Base-by-base conservation (phyloP, 2,888 invertebrate species). In the Amphipyra berbera region DNA sequence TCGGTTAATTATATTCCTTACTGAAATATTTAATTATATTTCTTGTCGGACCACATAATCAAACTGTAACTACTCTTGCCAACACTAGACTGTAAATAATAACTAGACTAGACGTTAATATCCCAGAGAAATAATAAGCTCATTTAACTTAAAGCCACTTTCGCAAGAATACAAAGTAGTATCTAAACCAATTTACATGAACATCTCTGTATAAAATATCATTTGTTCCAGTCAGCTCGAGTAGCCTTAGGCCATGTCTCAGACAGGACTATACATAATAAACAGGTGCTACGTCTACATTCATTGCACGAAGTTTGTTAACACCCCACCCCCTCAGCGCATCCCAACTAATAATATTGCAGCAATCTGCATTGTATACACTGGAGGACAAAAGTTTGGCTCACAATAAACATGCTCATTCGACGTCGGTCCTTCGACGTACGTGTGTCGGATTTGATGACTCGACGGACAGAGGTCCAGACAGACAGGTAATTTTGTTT, bases 401-500 rank as follows among this genome's bases (percentile, higher is more conserved):
- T 27, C 54, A 45, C 63, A 54, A 57, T 66, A 70, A 61, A 61
- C 53, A 53, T 49, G 47, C 60, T 57, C 53, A 41, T 64, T 37
- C 6, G 42, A 40, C 61, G 38, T 50, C 56, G 15, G 21, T n/a
- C n/a, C n/a, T n/a, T n/a, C n/a, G n/a, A 30, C 50, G 66, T 46
- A 38, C 60, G 67, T 59, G 41, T 35, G 49, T 46, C 49, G 27
- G 61, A 57, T 68, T 74, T 74, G 73, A 74, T 74, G 76, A 73
- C 59, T 61, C 47, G 68, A 21, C 61, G 56, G 44, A 52, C 52
- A 47, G 48, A 56, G 59, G 54, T 49, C 61, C 64, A 76, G 74
- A 74, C 74, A 74, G 74, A 74, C 68, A 74, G 73, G 68, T 72
- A 30, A 72, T 72, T 74, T 45, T 55, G 64, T 57, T 48, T 6